phyloP scores from a whole-genome alignment of 2,797 vertebrate genomes.

The Phoebastria nigripes region DNA sequence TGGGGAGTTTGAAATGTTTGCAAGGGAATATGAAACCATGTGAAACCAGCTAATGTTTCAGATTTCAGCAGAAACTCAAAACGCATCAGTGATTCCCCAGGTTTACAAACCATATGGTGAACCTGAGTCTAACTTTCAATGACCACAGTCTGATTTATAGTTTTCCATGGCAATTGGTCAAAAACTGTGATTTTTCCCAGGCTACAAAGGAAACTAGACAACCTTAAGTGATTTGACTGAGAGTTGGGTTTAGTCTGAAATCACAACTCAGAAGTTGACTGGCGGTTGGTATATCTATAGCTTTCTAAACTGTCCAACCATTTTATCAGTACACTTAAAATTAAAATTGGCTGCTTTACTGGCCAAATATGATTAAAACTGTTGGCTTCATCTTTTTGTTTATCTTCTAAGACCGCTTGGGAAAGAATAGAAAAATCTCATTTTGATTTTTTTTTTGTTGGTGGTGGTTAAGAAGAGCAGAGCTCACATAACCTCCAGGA shows the following conservation, averaged over 20 bases:
- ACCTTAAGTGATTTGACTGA: slow-evolving; percentile 32
- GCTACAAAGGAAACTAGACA: slow-evolving; percentile 34
- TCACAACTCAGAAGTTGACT: background rate
- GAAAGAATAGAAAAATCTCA: background rate
- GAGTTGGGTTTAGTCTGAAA: background rate
- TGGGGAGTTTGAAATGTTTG: background rate
- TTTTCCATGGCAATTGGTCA: slow-evolving; percentile 29
- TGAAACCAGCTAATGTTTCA: slow-evolving; percentile 45
- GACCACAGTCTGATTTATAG: slow-evolving; percentile 55
- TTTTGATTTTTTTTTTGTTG: background rate
- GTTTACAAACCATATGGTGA: slow-evolving; percentile 62
- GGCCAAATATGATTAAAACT: background rate
- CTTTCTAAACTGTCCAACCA: background rate
- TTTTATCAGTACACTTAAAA: background rate
- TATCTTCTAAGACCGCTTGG: background rate
- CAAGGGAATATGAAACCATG: slow-evolving; percentile 42
- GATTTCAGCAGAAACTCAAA: slow-evolving; percentile 52
- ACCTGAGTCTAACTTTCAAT: slow-evolving; percentile 36
- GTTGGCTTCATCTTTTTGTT: background rate
- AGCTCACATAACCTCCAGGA: background rate
- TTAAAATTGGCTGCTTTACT: background rate
- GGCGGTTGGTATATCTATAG: background rate
- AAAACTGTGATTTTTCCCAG: slow-evolving; percentile 30
- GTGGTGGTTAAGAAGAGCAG: background rate
- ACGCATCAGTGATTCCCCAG: slow-evolving; percentile 36